Percentiles rank a stretch among this genome's conserved stretches.
phyloP scores from a whole-genome alignment of 1,140 invertebrate genomes.

The Papilio aristodemus region DNA sequence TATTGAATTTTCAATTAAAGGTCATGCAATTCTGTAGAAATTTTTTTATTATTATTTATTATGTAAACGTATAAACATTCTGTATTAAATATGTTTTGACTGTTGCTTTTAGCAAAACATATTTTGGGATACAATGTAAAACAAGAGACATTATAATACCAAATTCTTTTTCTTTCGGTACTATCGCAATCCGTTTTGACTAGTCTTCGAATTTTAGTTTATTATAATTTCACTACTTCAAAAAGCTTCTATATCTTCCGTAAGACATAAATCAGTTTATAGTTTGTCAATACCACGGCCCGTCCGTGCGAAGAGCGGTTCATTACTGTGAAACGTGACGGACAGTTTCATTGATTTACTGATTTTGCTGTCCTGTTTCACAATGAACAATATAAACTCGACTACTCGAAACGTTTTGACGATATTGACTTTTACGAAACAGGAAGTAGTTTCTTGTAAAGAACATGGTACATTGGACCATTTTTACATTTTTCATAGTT shows the following conservation, averaged over 20 bases:
- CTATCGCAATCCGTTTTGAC: not conserved
- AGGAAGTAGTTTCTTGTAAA: not conserved
- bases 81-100: no score
- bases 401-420: not conserved
- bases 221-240: not conserved
- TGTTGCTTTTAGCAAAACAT: no score
- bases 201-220: no score
- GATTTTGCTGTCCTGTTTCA: not conserved
- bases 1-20: no score
- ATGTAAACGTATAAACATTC: no score
- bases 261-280: constrained; percentile 15
- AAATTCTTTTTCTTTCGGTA: no score
- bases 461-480: no score
- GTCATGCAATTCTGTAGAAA: no score
- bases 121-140: no score
- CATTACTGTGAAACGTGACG: constrained; percentile 14
- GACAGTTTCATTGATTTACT: constrained; percentile 3
- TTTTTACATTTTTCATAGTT: no score
- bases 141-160: no score
- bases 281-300: constrained; percentile 4
- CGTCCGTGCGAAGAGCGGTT: constrained; percentile 4
- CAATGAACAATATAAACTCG: not conserved
- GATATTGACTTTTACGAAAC: not conserved
- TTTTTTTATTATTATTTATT: no score
- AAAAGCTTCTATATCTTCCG: not conserved